phyloP scores from a whole-genome alignment of 2,797 vertebrate species.

The Botia kubotai region DNA sequence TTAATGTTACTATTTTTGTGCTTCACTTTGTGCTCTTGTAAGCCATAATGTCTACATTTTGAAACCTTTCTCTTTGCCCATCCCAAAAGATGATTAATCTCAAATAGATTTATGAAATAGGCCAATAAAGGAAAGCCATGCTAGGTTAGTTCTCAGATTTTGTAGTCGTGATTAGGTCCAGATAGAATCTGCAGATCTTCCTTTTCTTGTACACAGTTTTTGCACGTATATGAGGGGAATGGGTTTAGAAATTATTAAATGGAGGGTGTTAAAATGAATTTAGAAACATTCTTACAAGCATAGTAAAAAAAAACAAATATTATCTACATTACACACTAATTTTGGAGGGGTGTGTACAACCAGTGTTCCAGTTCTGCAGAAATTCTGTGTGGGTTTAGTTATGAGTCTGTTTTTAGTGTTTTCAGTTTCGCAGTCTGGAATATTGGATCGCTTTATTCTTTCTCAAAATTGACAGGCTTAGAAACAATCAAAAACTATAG shows the following conservation, averaged over 20 bases:
- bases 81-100: not conserved
- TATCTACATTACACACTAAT: no score
- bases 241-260: no score
- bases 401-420: not conserved
- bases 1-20: not conserved
- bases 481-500: slow-evolving; percentile 29
- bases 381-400: not conserved
- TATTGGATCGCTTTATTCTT: not conserved
- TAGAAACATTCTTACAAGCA: no score
- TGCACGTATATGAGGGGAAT: no score
- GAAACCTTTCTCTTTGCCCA: no score
- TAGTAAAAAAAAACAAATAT: no score
- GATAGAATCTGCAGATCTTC: no score
- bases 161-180: not conserved
- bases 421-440: not conserved
- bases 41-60: not conserved
- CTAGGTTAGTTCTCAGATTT: not conserved
- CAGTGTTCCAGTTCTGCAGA: not conserved
- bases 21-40: not conserved
- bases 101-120: not conserved
- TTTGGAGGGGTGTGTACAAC: not conserved
- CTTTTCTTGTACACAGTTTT: no score
- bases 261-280: no score
- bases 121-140: not conserved
- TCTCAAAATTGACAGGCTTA: slow-evolving; percentile 7